Base-by-base conservation (phyloP, 1,140 invertebrate genomes). In the Euglossa dilemma region DNA sequence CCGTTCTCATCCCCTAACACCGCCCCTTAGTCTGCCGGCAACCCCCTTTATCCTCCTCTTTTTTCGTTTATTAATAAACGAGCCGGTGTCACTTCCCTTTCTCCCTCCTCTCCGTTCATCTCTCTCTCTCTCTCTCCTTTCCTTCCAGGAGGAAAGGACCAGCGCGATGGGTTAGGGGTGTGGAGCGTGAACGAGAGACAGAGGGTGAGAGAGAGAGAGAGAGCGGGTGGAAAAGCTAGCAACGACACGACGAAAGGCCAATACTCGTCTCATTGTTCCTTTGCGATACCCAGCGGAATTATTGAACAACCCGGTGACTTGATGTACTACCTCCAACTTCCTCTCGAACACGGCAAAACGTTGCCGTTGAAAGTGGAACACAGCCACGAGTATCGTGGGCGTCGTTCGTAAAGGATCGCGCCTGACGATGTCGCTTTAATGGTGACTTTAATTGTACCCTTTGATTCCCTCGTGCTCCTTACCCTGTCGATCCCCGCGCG, bases 61-160 rank as follows among this genome's bases (percentile, higher is more conserved):
- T 79, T 85, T 75, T 14, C 61, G 80, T 82, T 89, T 89, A 89
- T 89, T 89, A 86, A 89, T 89, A 89, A 89, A 86, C 81, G 87
- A 88, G 71, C 70, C 73, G 28, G 59, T 66, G 80, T 70, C 71
- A 72, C 74, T 69, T 47, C 66, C n/a, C 43, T 52, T 20, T 8
- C 2, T 8, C 28, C 20, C 59, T 54, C 14, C 50, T 45, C 23
- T 20, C 14, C 28, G 6, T 28, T 28, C 66, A 12, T 76, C 52
- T 47, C 56, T 67, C 47, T 52, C 50, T 52, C n/a, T 20, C 5
- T 73, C 59, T 64, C 23, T 74, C 4, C 50, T 66, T 63, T 64
- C 61, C 20, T 59, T 20, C 36, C 36, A 2, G 1, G 36, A 36
- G 36, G 36, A 36, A 36, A 36, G 36, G 36, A 36, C 36, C 36